phyloP scores from a whole-genome alignment of 1,140 invertebrate species.

The Galendromus occidentalis region DNA sequence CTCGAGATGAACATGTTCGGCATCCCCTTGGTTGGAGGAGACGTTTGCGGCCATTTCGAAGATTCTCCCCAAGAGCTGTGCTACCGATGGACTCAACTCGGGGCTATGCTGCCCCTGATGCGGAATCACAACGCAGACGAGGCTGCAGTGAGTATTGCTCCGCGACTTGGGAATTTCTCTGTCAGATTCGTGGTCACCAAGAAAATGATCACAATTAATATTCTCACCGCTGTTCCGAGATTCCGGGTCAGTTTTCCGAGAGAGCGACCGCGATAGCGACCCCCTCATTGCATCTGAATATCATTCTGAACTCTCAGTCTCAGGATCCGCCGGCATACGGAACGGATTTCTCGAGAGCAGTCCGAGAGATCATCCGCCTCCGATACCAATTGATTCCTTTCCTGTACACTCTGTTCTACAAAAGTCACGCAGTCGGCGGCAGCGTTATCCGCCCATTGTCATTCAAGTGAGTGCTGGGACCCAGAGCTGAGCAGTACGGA shows the following conservation, averaged over 20 bases:
- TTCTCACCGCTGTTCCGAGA: too few species aligned
- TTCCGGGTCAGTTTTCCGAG: too few species aligned
- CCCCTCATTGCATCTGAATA: too few species aligned
- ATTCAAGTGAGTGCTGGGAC: background rate
- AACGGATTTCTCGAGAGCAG: background rate
- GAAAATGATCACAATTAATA: too few species aligned
- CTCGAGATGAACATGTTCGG: slow-evolving; percentile 1
- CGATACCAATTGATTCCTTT: slow-evolving; percentile 31
- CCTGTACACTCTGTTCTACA: slow-evolving; percentile 32
- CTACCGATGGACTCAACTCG: slow-evolving; percentile 13
- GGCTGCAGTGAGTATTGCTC: background rate
- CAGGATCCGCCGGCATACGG: slow-evolving; percentile 3
- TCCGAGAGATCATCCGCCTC: slow-evolving; percentile 13
- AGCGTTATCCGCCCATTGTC: slow-evolving; percentile 20
- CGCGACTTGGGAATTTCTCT: too few species aligned
- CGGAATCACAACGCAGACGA: slow-evolving; percentile 3
- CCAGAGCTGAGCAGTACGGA: too few species aligned
- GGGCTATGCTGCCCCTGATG: background rate
- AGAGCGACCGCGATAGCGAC: too few species aligned
- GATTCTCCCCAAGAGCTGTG: slow-evolving; percentile 12
- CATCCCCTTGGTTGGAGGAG: background rate
- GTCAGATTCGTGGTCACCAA: too few species aligned
- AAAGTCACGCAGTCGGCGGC: slow-evolving; percentile 43
- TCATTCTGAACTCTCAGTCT: background rate
- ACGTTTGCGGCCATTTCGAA: slow-evolving; percentile 7